phyloP scores from a whole-genome alignment of 2,113 vertebrate species.

The Cyanoderma ruficeps region DNA sequence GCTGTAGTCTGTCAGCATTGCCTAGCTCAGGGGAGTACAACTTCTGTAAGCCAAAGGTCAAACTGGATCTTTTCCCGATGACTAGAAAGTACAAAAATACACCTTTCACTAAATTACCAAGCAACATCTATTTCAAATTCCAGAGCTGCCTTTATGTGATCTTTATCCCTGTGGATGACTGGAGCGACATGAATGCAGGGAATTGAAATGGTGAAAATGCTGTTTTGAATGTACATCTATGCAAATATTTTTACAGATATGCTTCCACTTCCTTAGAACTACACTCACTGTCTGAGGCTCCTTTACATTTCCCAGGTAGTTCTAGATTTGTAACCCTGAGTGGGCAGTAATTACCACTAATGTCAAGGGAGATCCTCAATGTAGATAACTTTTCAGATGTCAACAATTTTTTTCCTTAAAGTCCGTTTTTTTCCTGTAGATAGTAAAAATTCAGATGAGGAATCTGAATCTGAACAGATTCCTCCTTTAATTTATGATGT shows the following conservation, averaged over 20 bases:
- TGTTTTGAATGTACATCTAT: not conserved
- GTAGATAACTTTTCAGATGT: not conserved
- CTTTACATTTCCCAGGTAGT: not conserved
- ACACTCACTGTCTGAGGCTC: not conserved
- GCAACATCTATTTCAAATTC: not conserved
- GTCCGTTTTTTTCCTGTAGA: not conserved
- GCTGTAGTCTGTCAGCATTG: not conserved
- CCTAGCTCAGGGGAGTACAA: constrained; percentile 24
- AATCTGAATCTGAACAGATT: not conserved
- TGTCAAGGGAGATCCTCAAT: not conserved
- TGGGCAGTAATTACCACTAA: not conserved
- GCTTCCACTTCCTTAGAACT: not conserved
- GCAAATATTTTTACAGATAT: not conserved
- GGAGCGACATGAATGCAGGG: not conserved
- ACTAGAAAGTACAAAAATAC: not conserved
- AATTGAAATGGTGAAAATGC: not conserved
- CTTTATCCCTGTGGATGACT: not conserved
- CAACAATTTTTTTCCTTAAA: not conserved
- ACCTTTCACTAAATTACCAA: not conserved
- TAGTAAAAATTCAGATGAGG: not conserved
- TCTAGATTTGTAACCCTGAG: not conserved
- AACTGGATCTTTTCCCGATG: not conserved
- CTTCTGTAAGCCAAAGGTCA: constrained; percentile 31
- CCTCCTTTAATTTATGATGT: not conserved
- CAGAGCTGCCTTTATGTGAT: not conserved